These are phyloP conservation scores for Pimephales promelas DNA, from an alignment of 2,113 vertebrate genomes.

Conservation along the genomic window DNA sequence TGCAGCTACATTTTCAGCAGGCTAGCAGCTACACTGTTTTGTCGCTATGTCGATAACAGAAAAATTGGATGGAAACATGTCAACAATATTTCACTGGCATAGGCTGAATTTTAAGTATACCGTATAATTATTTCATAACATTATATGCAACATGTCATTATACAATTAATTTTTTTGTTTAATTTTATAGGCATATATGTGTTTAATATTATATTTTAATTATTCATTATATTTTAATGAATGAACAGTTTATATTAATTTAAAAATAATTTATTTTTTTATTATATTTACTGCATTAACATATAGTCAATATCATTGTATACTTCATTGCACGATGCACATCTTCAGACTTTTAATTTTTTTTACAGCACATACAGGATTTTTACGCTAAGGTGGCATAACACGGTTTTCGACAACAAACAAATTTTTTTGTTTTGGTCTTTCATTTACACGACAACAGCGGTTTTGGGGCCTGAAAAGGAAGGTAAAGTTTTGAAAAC, in stretches of 20 bases:
- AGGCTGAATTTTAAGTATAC: neutral
- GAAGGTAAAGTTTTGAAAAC: no score
- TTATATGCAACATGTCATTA: neutral
- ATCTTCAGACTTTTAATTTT: no score
- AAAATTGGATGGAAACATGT: neutral
- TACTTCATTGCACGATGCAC: no score
- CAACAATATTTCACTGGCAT: neutral
- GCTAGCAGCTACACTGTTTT: neutral
- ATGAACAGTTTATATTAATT: no score
- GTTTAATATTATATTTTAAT: neutral
- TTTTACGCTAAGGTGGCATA: no score
- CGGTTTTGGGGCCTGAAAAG: no score
- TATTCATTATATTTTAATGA: neutral
- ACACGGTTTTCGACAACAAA: no score
- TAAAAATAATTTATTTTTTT: neutral
- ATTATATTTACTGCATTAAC: neutral
- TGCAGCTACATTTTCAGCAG: slow-evolving; percentile 39
- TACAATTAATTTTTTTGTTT: neutral
- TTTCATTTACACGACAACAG: no score
- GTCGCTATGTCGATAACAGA: neutral
- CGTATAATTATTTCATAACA: neutral
- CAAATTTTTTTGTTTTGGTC: no score
- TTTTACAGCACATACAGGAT: no score
- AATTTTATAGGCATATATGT: neutral
- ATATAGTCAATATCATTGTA: neutral